These are phyloP conservation scores for Herpetotheres cachinnans DNA, from an alignment of 2,113 vertebrate genomes.

Conservation along the genomic window DNA sequence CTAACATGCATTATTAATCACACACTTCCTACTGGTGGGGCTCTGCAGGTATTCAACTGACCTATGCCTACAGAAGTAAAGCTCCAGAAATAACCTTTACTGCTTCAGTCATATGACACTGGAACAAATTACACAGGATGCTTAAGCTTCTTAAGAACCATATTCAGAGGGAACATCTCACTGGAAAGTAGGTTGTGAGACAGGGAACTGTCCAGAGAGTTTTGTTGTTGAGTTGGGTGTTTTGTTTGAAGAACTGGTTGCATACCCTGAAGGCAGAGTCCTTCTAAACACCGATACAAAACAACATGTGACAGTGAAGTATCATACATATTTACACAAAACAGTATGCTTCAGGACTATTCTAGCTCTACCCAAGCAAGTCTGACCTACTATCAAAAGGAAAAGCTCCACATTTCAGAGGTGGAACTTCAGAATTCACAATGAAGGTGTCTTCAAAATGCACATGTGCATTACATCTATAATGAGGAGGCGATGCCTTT, in stretches of 20 bases:
- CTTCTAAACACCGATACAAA: not conserved
- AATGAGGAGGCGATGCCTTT: not conserved
- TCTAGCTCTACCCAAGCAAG: not conserved
- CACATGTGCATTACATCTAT: rapidly evolving
- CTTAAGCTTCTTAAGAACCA: not conserved
- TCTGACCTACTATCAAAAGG: not conserved
- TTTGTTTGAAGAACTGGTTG: not conserved
- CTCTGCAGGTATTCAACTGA: not conserved
- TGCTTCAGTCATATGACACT: not conserved
- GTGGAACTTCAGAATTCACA: not conserved
- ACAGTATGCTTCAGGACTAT: not conserved
- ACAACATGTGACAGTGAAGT: not conserved
- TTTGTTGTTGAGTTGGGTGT: not conserved
- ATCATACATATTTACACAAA: not conserved
- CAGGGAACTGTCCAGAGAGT: not conserved
- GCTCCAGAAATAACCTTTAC: not conserved
- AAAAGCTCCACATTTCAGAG: not conserved
- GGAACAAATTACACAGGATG: not conserved
- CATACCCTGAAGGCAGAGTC: not conserved
- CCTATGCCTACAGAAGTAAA: not conserved
- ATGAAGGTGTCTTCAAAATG: not conserved
- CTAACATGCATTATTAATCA: not conserved
- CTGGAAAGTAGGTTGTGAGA: not conserved
- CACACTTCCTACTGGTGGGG: not conserved
- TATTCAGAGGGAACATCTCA: not conserved